Conservation (phyloP, 1,140 invertebrate species). For the Zaprionus taronus region DNA sequence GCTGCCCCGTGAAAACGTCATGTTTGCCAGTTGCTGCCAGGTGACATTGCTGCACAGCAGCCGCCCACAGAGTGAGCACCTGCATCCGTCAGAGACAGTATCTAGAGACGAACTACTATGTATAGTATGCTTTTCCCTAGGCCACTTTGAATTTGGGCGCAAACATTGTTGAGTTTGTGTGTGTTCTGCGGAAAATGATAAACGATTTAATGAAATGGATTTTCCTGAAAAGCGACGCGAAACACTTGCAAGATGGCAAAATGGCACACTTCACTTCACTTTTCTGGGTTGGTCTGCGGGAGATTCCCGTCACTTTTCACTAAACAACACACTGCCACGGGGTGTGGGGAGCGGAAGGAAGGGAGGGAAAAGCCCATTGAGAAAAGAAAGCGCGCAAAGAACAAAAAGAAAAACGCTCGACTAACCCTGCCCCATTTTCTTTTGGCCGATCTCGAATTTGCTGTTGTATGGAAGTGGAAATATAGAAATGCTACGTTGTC, state of each 20-base stretch:
- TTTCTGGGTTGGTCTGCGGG: conserved; percentile 6
- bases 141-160: conserved; percentile 90
- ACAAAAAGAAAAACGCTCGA: conserved; percentile 63
- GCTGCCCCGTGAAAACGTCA: conserved; percentile 67
- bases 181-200: conserved; percentile 70
- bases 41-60: conserved; percentile 28
- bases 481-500: conserved; percentile 34
- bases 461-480: conserved; percentile 37
- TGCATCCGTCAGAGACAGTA: conserved; percentile 42
- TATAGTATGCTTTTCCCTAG: conserved; percentile 87
- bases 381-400: conserved; percentile 23
- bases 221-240: neutral
- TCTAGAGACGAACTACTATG: conserved; percentile 12
- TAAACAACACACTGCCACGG: conserved; percentile 1
- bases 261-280: conserved; percentile 38
- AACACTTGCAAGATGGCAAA: conserved; percentile 20
- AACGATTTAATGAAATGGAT: conserved; percentile 15
- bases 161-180: conserved; percentile 86
- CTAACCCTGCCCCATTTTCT: conserved; percentile 80
- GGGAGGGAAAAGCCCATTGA: conserved; percentile 9
- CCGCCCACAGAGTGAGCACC: neutral
- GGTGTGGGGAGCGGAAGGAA: neutral
- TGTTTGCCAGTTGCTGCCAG: conserved; percentile 56
- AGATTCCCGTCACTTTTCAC: neutral
- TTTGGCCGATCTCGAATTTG: conserved; percentile 26